Evolutionary conservation across 1,140 invertebrate species (phyloP), one percentile per base, ranked within the genome.

Genomic region (Drosophila sp.): DNA sequence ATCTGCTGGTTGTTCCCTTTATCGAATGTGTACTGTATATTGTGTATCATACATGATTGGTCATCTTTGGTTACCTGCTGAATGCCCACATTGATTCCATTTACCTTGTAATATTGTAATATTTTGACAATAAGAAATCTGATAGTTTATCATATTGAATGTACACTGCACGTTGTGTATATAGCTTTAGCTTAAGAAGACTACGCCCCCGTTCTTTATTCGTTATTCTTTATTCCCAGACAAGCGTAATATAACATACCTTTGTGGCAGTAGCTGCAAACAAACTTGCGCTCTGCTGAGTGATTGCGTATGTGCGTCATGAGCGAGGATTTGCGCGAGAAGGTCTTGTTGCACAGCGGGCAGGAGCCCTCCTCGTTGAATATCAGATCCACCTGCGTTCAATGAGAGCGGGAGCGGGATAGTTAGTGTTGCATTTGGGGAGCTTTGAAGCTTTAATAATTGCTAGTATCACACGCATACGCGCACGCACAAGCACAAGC

Each of bases 271-370:
- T 93, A 94, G 36, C 92, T 93, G 91, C 94, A 94, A 29, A 94
- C 92, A 80, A 93, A 94, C 50, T 94, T 93, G 64, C 93, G 91
- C 90, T 94, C 93, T 6, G 94, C 94, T 29, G 93, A 92, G 72
- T 94, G 94, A 89, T 94, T 94, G 32, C 94, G 92, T 91, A 94
- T 92, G 79, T 94, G 94, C 80, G 93, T 94, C 87, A 94, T 93
- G 78, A 94, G 82, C 81, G 94, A 94, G 78, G 92, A 91, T 80
- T 92, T 93, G 74, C 94, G 93, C 77, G 93, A 93, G 90, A 94
- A 94, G 61, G 93, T 92, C 90, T 94, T 94, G 82, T 94, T 93
- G 86, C 94, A 94, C 62, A 94, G 90, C 64, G 90, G 92, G 87
- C 93, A 94, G 36, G 91, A 91, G 74, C 91, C 91, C 79, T 92